phyloP scores from a whole-genome alignment of 2,113 vertebrate species.

The Acanthochromis polyacanthus region DNA sequence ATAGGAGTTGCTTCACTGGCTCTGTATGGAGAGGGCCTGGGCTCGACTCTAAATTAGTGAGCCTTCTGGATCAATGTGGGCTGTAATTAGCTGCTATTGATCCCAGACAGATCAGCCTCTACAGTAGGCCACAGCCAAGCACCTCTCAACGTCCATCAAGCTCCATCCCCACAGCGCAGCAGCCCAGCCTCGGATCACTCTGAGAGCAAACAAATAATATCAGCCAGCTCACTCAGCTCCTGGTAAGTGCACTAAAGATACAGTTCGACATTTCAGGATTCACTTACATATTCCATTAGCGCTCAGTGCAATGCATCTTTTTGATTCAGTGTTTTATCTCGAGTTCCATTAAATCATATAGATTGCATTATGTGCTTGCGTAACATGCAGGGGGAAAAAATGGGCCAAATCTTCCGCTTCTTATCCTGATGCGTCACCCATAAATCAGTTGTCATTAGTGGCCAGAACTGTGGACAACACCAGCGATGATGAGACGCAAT shows the following conservation, averaged over 20 bases:
- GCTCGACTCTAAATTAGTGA: slow-evolving; percentile 81
- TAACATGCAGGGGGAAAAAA: slow-evolving; percentile 46
- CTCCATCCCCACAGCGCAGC: slow-evolving; percentile 57
- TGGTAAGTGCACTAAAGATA: slow-evolving; percentile 76
- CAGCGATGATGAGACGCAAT: slow-evolving; percentile 66
- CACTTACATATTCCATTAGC: slow-evolving; percentile 81
- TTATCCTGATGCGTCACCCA: slow-evolving; percentile 65
- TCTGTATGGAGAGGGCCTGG: slow-evolving; percentile 62
- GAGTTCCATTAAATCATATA: slow-evolving; percentile 69
- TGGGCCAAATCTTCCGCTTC: slow-evolving; percentile 48
- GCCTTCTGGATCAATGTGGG: slow-evolving; percentile 82
- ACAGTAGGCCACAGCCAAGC: slow-evolving; percentile 80
- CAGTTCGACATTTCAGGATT: slow-evolving; percentile 73
- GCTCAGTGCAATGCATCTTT: slow-evolving; percentile 65
- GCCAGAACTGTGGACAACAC: slow-evolving; percentile 49
- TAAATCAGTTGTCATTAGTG: slow-evolving; percentile 74
- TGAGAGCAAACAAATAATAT: slow-evolving; percentile 77
- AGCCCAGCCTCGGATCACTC: slow-evolving; percentile 66
- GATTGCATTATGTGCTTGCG: slow-evolving; percentile 68
- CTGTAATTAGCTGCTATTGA: slow-evolving; percentile 87
- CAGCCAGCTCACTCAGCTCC: slow-evolving; percentile 69
- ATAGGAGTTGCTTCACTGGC: slow-evolving; percentile 73
- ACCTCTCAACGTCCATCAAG: slow-evolving; percentile 79
- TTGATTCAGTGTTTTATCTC: slow-evolving; percentile 75
- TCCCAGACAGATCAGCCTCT: slow-evolving; percentile 81